These are phyloP conservation scores for Promerops cafer DNA, from an alignment of 2,113 vertebrate species.

Conservation along the genomic window DNA sequence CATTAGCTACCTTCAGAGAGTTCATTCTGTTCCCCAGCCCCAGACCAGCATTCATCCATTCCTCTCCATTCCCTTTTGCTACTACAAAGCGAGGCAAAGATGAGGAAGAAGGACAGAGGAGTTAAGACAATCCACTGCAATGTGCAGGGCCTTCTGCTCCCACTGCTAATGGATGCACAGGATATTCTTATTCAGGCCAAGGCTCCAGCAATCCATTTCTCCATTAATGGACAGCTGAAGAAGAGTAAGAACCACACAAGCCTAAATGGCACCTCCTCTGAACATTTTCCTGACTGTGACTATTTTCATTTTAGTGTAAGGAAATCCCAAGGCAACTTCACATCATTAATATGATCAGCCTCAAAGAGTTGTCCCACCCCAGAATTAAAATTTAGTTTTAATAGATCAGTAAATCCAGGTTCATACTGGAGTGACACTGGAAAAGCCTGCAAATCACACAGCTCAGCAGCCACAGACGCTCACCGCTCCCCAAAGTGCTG, in stretches of 20 bases:
- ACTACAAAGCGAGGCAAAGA: neutral
- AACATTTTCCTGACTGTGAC: neutral
- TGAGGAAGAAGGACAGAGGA: neutral
- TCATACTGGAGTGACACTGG: neutral
- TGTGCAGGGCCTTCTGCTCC: neutral
- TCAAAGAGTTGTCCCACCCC: neutral
- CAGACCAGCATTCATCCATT: neutral
- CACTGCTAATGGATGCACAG: neutral
- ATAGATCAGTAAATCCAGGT: neutral
- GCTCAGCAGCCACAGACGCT: neutral
- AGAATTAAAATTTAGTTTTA: neutral
- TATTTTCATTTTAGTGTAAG: neutral
- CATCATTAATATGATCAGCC: neutral
- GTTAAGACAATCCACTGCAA: neutral
- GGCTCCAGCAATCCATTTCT: neutral
- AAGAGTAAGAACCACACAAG: neutral
- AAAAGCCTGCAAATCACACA: neutral
- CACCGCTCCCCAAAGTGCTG: fast-evolving
- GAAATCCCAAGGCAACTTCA: neutral
- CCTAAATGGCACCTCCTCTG: neutral
- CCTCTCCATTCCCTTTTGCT: neutral
- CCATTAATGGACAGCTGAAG: neutral
- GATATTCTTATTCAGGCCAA: neutral
- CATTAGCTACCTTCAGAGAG: neutral
- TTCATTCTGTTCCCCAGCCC: neutral